Conservation (phyloP, 2,888 invertebrate species). For the Drosophila mayaguana region DNA sequence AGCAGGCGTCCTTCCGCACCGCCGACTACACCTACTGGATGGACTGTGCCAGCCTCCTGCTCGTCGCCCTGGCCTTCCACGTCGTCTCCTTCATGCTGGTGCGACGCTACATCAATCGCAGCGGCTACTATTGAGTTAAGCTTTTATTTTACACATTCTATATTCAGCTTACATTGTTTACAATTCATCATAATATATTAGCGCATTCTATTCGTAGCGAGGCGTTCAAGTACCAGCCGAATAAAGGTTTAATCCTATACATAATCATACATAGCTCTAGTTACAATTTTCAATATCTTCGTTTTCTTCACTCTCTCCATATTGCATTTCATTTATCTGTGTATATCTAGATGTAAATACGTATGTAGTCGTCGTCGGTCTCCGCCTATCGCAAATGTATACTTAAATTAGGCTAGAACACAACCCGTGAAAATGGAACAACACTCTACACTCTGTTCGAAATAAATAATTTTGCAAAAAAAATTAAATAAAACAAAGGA, state of each 20-base stretch:
- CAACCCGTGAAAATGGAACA: conserved; percentile 45
- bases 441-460: conserved; percentile 12
- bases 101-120: conserved; percentile 83
- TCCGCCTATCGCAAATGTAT: conserved; percentile 11
- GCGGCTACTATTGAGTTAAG: conserved; percentile 82
- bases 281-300: conserved; percentile 44
- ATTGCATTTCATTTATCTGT: conserved; percentile 60
- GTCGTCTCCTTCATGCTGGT: conserved; percentile 84
- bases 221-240: conserved; percentile 26
- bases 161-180: conserved; percentile 48
- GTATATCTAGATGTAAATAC: conserved; percentile 7
- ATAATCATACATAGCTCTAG: conserved; percentile 21
- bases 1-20: conserved; percentile 85
- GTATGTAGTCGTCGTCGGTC: conserved; percentile 18
- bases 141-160: conserved; percentile 46
- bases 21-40: conserved; percentile 80
- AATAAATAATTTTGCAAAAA: conserved; percentile 29
- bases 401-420: conserved; percentile 67
- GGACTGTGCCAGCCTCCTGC: conserved; percentile 84
- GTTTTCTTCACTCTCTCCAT: conserved; percentile 17
- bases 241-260: conserved; percentile 27
- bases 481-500: conserved; percentile 2
- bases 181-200: conserved; percentile 17
- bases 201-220: conserved; percentile 1
- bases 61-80: conserved; percentile 84